A percentile compares a stretch with the other conserved stretches of the same genome.
phyloP scores from a whole-genome alignment of 2,113 vertebrate genomes.

The Tautogolabrus adspersus region DNA sequence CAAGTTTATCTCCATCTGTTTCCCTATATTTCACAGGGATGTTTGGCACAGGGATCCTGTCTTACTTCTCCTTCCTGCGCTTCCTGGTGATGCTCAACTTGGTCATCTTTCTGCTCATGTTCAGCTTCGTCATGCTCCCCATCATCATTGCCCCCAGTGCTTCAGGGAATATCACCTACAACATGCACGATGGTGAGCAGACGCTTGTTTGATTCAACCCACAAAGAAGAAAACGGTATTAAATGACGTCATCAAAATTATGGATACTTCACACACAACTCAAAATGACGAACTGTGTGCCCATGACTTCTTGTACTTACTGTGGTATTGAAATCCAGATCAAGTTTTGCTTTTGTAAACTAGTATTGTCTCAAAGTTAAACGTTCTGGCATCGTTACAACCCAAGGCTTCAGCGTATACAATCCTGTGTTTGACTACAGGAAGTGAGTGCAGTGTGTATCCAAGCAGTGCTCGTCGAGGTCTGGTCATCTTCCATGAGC shows the following conservation, averaged over 20 bases:
- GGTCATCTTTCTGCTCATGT: conserved; percentile 92
- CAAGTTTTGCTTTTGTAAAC: no score
- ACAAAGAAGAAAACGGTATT: not conserved
- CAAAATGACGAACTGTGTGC: no score
- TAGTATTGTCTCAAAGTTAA: not conserved
- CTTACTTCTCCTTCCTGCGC: conserved; percentile 96
- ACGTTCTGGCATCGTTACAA: not conserved
- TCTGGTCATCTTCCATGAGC: conserved; percentile 89
- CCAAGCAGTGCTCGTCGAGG: conserved; percentile 76
- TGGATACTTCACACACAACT: no score
- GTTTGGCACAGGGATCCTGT: conserved; percentile 94
- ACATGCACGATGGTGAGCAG: conserved; percentile 53
- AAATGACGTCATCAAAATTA: no score
- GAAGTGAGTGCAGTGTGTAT: conserved; percentile 84
- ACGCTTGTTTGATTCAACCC: not conserved
- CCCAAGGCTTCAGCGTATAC: not conserved
- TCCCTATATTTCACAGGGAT: conserved; percentile 83
- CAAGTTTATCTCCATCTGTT: not conserved
- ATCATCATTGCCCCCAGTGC: conserved; percentile 79
- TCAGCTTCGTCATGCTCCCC: conserved; percentile 90
- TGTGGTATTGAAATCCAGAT: no score
- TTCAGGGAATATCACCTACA: conserved; percentile 83
- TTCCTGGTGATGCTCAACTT: conserved; percentile 94
- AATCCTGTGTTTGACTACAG: conserved; percentile 75
- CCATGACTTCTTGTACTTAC: no score